These are phyloP conservation scores for Agrotis clavis DNA, from an alignment of 2,888 invertebrate species.

Conservation along the genomic window DNA sequence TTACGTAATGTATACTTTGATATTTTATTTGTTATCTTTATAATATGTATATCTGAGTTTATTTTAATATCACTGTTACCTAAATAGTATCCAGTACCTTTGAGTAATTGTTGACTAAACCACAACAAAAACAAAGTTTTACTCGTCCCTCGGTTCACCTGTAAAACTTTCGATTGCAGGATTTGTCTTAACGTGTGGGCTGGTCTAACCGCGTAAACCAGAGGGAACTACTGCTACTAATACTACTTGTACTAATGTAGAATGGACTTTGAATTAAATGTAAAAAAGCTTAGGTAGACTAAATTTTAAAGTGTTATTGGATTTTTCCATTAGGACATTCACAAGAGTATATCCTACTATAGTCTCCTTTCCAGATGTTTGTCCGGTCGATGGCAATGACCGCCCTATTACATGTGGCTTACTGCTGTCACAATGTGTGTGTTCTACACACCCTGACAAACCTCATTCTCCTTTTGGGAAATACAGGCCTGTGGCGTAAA, in stretches of 20 bases:
- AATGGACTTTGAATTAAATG: slow-evolving; percentile 11
- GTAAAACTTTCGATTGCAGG: slow-evolving; percentile 52
- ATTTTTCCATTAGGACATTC: slow-evolving; percentile 9
- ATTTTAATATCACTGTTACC: not conserved
- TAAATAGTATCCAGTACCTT: slow-evolving; percentile 16
- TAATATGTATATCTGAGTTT: not conserved
- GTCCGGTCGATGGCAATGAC: not conserved
- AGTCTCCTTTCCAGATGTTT: not conserved
- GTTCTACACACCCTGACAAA: not conserved
- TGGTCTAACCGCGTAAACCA: slow-evolving; percentile 46
- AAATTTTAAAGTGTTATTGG: slow-evolving; percentile 8
- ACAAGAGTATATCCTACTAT: not conserved
- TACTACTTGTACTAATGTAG: slow-evolving; percentile 20
- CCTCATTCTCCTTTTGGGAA: not conserved
- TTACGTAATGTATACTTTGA: not conserved
- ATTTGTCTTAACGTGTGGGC: slow-evolving; percentile 50
- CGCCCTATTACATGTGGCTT: not conserved
- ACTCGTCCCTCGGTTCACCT: slow-evolving; percentile 29
- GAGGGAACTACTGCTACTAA: slow-evolving; percentile 32
- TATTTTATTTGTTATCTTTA: not conserved
- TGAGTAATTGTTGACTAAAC: slow-evolving; percentile 26
- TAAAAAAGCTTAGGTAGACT: slow-evolving; percentile 2
- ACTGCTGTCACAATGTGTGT: not conserved
- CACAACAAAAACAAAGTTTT: slow-evolving; percentile 55
- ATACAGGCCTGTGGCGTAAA: not conserved